These are phyloP conservation scores for Drosophila melanogaster DNA, from an alignment of 1,140 invertebrate genomes.

Conservation along the genomic window DNA sequence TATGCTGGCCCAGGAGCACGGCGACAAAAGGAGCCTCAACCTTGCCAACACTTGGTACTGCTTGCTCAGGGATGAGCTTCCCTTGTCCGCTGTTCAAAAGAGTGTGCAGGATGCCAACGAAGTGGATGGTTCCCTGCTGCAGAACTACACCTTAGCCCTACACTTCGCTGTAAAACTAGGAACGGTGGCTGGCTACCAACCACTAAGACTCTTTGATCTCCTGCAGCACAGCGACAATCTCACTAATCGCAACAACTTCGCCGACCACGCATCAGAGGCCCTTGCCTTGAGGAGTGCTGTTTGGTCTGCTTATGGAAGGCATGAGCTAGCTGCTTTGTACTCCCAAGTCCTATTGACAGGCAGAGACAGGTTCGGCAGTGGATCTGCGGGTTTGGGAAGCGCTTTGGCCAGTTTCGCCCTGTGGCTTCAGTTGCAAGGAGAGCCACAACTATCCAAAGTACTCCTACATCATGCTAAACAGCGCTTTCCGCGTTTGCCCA, in stretches of 20 bases:
- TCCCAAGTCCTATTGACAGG: constrained; percentile 89
- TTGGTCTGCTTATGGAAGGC: constrained; percentile 94
- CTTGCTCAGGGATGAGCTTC: constrained; percentile 86
- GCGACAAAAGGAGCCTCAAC: constrained; percentile 93
- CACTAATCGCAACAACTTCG: constrained; percentile 93
- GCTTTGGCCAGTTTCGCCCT: constrained; percentile 89
- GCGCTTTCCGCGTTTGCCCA: constrained; percentile 87
- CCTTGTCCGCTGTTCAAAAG: constrained; percentile 57
- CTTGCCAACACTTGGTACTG: constrained; percentile 93
- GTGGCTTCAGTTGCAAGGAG: constrained; percentile 87
- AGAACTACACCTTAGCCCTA: constrained; percentile 88
- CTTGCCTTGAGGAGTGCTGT: constrained; percentile 92
- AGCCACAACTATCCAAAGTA: constrained; percentile 86
- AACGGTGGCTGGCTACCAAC: constrained; percentile 76
- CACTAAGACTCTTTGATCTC: constrained; percentile 87
- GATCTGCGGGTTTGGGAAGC: constrained; percentile 89
- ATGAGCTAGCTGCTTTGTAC: constrained; percentile 91
- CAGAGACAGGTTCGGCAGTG: constrained; percentile 86
- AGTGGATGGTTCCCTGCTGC: constrained; percentile 86
- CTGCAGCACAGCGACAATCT: constrained; percentile 93
- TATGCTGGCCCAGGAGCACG: constrained; percentile 93
- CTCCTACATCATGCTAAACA: constrained; percentile 87
- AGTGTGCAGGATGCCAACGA: constrained; percentile 67
- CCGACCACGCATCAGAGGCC: constrained; percentile 91
- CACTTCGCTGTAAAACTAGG: constrained; percentile 87